Conservation (phyloP, 2,113 vertebrate species). For the Zosterops pallidus region DNA sequence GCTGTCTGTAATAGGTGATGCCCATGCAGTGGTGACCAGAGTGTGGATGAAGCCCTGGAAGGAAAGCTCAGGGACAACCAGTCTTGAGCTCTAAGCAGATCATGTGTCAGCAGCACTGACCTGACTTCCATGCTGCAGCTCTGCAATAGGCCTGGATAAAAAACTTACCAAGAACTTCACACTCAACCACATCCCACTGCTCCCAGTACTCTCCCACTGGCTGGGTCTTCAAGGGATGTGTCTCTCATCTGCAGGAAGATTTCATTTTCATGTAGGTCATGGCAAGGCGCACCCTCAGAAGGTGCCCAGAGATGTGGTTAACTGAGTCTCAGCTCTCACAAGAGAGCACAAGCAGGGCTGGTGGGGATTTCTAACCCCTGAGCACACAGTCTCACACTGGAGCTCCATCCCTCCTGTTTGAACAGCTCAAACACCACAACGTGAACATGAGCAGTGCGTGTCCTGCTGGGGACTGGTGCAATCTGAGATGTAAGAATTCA, state of each 20-base stretch:
- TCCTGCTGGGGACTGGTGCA: constrained; percentile 46
- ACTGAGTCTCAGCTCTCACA: neutral
- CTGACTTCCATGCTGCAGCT: neutral
- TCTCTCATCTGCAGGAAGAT: neutral
- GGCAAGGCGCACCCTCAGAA: neutral
- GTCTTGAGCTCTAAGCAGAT: neutral
- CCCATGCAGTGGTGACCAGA: neutral
- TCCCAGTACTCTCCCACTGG: neutral
- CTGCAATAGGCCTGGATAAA: neutral
- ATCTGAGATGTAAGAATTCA: constrained; percentile 59
- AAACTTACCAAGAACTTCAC: neutral
- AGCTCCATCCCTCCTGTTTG: neutral
- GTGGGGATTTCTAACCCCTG: neutral
- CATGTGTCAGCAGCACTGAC: neutral
- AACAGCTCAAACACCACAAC: neutral
- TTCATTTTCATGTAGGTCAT: neutral
- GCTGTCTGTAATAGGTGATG: neutral
- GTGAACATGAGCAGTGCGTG: neutral
- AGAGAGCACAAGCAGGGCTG: neutral
- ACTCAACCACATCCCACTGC: neutral
- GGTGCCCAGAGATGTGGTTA: neutral
- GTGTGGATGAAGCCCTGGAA: neutral
- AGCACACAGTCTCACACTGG: neutral
- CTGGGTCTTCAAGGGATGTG: neutral
- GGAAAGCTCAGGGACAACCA: neutral